phyloP scores from a whole-genome alignment of 2,888 invertebrate species.

The Eupsilia transversa region DNA sequence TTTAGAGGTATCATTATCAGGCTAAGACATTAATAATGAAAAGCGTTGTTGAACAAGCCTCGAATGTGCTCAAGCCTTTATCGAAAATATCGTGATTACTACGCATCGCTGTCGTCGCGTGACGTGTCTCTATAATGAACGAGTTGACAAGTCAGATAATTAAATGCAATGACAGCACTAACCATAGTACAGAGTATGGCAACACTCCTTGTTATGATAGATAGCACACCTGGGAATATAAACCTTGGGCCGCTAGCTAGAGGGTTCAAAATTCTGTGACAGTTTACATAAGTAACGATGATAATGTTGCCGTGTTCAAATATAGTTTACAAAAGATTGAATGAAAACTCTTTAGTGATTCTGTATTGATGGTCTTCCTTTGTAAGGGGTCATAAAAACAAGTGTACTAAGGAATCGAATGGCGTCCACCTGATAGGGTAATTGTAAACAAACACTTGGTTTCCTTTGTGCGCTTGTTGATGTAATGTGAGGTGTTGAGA shows the following conservation, averaged over 20 bases:
- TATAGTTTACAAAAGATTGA: conserved; percentile 60
- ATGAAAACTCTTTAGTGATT: conserved; percentile 58
- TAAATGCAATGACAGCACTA: conserved; percentile 64
- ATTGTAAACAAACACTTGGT: conserved; percentile 46
- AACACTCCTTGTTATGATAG: conserved; percentile 55
- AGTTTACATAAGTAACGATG: conserved; percentile 14
- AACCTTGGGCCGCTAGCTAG: accelerated
- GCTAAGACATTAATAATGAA: conserved; percentile 49
- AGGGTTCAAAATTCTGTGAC: conserved; percentile 17
- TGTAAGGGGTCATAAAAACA: conserved; percentile 29
- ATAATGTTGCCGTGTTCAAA: conserved; percentile 62
- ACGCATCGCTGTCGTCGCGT: conserved; percentile 62
- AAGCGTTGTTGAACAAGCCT: conserved; percentile 24
- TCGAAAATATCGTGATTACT: conserved; percentile 58
- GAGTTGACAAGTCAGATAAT: conserved; percentile 67
- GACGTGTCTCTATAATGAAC: conserved; percentile 58
- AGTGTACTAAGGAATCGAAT: conserved; percentile 45
- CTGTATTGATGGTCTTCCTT: conserved; percentile 46
- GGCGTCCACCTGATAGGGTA: conserved; percentile 29
- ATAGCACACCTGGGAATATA: neutral
- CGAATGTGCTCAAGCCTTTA: conserved; percentile 37
- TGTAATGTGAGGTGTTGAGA: conserved; percentile 41
- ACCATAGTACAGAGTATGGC: conserved; percentile 48
- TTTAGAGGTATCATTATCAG: conserved; percentile 36
- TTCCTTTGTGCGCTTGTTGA: conserved; percentile 46